phyloP scores from a whole-genome alignment of 1,140 invertebrate species.

The Anastrepha obliqua region DNA sequence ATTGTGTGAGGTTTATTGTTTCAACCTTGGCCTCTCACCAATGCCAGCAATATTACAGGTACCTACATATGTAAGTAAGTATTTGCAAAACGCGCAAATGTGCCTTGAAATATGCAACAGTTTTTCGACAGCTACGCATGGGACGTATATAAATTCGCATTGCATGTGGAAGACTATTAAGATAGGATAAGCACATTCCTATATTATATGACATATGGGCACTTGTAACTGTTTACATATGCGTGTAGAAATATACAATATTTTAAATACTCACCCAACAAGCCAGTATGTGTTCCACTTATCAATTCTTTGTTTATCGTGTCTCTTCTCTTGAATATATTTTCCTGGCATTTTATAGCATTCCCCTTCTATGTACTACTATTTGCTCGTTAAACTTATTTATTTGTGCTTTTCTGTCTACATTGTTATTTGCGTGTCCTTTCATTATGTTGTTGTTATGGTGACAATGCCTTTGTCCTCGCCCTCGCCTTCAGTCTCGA shows the following conservation, averaged over 20 bases:
- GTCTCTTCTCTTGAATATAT: background rate
- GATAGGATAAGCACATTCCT: too few species aligned
- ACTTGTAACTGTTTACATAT: too few species aligned
- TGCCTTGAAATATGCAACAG: constrained; percentile 49
- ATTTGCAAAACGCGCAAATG: background rate
- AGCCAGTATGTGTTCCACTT: background rate
- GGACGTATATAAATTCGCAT: background rate
- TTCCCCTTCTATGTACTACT: background rate
- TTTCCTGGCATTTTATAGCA: background rate
- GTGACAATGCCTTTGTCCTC: background rate
- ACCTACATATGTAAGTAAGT: background rate
- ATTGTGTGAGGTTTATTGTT: constrained; percentile 4
- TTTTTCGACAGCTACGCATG: background rate
- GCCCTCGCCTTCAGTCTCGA: background rate
- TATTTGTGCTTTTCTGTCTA: background rate
- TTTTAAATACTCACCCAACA: background rate
- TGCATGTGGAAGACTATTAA: constrained; percentile 30
- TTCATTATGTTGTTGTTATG: background rate
- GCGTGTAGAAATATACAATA: background rate
- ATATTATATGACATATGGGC: too few species aligned
- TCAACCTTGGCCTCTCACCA: background rate
- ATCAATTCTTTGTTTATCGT: background rate
- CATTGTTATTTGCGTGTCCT: background rate
- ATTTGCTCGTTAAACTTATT: background rate
- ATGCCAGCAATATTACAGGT: background rate